phyloP scores from a whole-genome alignment of 2,888 invertebrate genomes.

The Abscondita cerata region DNA sequence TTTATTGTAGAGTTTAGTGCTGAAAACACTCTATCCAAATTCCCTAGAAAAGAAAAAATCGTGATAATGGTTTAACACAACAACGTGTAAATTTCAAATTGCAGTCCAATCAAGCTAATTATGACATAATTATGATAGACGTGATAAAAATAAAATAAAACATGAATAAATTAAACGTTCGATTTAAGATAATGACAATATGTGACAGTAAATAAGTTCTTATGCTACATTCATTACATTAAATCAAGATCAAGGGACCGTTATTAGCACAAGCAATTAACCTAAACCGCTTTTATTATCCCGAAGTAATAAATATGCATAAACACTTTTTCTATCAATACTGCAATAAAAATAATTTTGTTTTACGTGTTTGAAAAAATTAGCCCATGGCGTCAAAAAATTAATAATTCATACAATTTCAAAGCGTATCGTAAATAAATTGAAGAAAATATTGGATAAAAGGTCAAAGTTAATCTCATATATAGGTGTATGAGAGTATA shows the following conservation, averaged over 20 bases:
- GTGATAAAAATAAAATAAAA: conserved; percentile 38
- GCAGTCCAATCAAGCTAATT: conserved; percentile 26
- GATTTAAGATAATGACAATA: conserved; percentile 42
- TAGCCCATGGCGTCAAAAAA: not conserved
- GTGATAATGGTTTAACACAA: too few relatives aligned
- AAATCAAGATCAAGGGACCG: conserved; percentile 44
- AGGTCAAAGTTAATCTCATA: conserved; percentile 25
- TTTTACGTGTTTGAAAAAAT: conserved; percentile 13
- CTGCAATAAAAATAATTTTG: conserved; percentile 10
- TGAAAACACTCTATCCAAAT: too few relatives aligned
- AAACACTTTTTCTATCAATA: conserved; percentile 17
- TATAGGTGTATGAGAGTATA: conserved; percentile 25
- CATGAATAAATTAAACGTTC: conserved; percentile 43
- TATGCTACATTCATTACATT: conserved; percentile 42
- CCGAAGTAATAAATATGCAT: conserved; percentile 43
- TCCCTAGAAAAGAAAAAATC: too few relatives aligned
- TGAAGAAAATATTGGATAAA: conserved; percentile 7
- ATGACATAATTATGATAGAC: conserved; percentile 33
- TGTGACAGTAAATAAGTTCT: conserved; percentile 45
- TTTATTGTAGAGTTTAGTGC: too few relatives aligned
- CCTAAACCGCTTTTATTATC: conserved; percentile 42
- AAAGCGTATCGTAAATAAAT: conserved; percentile 14
- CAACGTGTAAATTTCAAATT: not conserved
- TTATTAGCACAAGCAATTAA: conserved; percentile 45
- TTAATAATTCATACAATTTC: not conserved